Conservation (phyloP, 1,140 invertebrate genomes). For the Hyles euphorbiae region DNA sequence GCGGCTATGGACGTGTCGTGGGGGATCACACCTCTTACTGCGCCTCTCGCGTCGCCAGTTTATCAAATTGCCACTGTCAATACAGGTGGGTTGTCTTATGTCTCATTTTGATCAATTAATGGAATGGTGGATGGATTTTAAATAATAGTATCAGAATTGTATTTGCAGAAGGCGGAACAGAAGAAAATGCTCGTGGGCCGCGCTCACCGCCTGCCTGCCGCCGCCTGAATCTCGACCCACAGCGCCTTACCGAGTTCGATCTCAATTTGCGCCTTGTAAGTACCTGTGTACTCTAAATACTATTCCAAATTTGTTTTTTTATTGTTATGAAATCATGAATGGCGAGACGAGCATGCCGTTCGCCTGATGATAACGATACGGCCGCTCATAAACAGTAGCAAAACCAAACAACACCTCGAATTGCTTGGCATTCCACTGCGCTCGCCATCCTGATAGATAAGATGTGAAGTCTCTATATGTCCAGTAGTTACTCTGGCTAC, state of each 20-base stretch:
- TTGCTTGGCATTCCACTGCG: background rate
- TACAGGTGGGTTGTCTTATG: background rate
- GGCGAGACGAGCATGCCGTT: too few species aligned
- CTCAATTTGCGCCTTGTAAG: constrained; percentile 80
- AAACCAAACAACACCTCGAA: too few species aligned
- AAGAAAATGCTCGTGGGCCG: constrained; percentile 27
- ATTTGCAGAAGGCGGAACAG: constrained; percentile 16
- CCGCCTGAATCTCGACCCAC: constrained; percentile 77
- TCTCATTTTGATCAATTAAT: background rate
- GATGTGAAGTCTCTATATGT: background rate
- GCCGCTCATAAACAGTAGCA: too few species aligned
- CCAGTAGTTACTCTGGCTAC: too few species aligned
- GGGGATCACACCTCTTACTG: too few species aligned
- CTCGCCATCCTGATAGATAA: background rate
- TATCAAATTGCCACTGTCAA: background rate
- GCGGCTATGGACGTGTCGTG: too few species aligned
- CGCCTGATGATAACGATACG: too few species aligned
- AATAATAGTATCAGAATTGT: background rate
- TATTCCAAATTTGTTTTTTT: too few species aligned
- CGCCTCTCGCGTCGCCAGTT: background rate
- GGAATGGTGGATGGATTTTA: too few species aligned
- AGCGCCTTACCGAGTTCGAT: constrained; percentile 80
- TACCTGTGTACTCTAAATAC: background rate
- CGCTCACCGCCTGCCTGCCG: constrained; percentile 76
- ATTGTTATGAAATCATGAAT: background rate